phyloP scores from a whole-genome alignment of 2,113 vertebrate species.

The Tychaedon coryphoeus region DNA sequence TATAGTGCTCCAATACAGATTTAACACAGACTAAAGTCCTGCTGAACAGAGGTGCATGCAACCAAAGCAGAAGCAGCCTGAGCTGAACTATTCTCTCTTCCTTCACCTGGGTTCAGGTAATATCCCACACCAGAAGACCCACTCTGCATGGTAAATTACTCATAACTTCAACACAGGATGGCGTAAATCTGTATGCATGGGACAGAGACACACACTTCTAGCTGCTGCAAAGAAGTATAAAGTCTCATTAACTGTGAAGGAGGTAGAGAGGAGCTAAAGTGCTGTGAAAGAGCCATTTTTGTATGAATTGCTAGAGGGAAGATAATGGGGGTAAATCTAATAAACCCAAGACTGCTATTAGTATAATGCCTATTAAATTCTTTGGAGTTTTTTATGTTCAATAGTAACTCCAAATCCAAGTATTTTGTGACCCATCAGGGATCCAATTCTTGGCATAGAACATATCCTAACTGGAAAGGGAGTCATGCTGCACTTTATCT shows the following conservation, averaged over 20 bases:
- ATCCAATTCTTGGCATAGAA: background rate
- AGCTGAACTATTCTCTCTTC: background rate
- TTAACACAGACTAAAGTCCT: background rate
- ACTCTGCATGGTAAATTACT: background rate
- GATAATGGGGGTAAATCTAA: background rate
- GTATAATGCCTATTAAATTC: background rate
- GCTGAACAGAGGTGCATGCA: background rate
- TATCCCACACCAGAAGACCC: background rate
- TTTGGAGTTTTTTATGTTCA: background rate
- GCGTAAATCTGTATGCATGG: background rate
- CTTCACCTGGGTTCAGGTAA: background rate
- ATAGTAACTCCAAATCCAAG: background rate
- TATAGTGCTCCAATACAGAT: background rate
- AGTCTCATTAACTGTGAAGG: background rate
- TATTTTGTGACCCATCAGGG: background rate
- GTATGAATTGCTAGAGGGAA: background rate
- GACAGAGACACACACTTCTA: background rate
- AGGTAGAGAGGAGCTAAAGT: background rate
- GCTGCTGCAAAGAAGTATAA: background rate
- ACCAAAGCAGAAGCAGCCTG: background rate
- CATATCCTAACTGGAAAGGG: background rate
- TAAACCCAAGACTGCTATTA: background rate
- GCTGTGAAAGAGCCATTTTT: background rate
- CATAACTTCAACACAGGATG: background rate
- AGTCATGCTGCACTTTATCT: background rate